These are phyloP conservation scores for Cherax destructor DNA, from an alignment of 1,140 invertebrate species.

Conservation along the genomic window DNA sequence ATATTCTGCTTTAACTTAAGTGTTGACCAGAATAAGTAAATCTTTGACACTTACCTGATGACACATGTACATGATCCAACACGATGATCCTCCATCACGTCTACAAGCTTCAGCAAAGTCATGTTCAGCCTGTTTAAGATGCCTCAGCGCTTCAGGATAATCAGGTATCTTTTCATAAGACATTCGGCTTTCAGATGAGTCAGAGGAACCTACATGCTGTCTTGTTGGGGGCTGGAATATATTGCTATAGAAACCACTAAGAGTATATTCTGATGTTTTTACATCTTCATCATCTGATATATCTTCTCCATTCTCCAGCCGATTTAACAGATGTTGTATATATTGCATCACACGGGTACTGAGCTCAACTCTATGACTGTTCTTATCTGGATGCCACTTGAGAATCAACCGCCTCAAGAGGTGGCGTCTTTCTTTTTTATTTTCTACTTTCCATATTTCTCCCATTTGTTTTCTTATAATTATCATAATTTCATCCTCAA, in stretches of 20 bases:
- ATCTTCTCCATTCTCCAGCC: constrained; percentile 34
- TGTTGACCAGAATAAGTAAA: no score
- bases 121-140: constrained; percentile 14
- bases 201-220: not conserved
- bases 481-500: not conserved
- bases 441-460: constrained; percentile 41
- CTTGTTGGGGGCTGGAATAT: constrained; percentile 14
- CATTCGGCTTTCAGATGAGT: no score
- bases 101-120: constrained; percentile 25
- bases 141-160: not conserved
- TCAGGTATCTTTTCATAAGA: not conserved
- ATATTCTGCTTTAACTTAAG: no score
- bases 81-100: not conserved
- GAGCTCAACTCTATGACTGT: constrained; percentile 16
- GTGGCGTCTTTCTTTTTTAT: constrained; percentile 28
- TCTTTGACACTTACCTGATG: constrained; percentile 19
- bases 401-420: constrained; percentile 29
- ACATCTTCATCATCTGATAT: constrained; percentile 25
- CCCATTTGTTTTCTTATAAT: constrained; percentile 17
- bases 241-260: not conserved
- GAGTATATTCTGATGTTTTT: not conserved
- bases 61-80: constrained; percentile 36
- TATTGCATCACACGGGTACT: constrained; percentile 40
- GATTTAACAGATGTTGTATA: constrained; percentile 26
- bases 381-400: constrained; percentile 60